Base-by-base conservation (phyloP, 2,888 invertebrate genomes). In the Ethmia dodecea region DNA sequence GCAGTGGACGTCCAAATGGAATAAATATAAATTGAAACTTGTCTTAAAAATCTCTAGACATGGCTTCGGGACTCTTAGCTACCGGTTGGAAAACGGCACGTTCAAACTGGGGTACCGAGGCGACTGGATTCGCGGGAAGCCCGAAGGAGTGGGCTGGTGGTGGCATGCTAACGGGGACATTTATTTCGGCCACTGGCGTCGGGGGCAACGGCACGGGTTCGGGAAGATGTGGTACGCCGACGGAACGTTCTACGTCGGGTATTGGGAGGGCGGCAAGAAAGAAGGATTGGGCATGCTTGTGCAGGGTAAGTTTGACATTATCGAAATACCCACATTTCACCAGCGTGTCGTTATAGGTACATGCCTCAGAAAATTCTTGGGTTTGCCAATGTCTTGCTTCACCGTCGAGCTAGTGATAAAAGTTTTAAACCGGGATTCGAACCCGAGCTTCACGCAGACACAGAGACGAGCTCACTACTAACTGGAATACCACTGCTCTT, bases 201-300 rank as follows among this genome's bases (percentile, higher is more conserved):
- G 70, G 25, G 87, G 87, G 0, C 64, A 75, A 37, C 69, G 87
- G 16, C 76, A 89, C 11, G 91, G 91, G 0, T 89, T 86, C 42
- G 91, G 91, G 1, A 86, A 87, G 50, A 88, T 90, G 81, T 91
- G 90, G 89, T 89, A 89, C 46, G 50, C 60, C 0, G 70, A 90
- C 49, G 88, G 88, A 0, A 84, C 87, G 0, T 87, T 87, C 50
- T 92, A 91, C 42, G 88, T 88, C 31, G 92, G 92, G 0, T 83
- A 87, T 40, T 92, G 90, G 90, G 62, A 63, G 6, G 72, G 73
- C 43, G 70, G 78, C 49, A 46, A 69, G 38, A 77, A 55, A 36
- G 66, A 88, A 28, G 90, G 90, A 2, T 49, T 86, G 35, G 90
- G 90, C 6, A 79, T 89, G 67, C 72, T 88, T 38, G 64, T 89